Percentiles rank a stretch among this genome's conserved stretches.
phyloP scores from a whole-genome alignment of 2,797 vertebrate genomes.

The Clarias laeviceps region DNA sequence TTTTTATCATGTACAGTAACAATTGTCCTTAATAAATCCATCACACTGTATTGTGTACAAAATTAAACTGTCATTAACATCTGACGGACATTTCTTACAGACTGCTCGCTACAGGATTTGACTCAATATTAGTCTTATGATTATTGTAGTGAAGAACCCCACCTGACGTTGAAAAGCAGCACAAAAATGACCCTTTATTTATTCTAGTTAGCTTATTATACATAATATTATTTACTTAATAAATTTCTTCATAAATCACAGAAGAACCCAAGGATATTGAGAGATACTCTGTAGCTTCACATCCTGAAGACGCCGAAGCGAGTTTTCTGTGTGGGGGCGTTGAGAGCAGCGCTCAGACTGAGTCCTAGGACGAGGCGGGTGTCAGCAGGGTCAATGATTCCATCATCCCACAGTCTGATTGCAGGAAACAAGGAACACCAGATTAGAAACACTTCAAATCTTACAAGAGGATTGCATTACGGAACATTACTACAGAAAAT shows the following conservation, averaged over 20 bases:
- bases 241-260: not conserved
- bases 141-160: not conserved
- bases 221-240: not conserved
- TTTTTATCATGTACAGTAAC: slow-evolving; percentile 16
- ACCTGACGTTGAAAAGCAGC: not conserved
- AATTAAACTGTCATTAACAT: not conserved
- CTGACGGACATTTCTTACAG: not conserved
- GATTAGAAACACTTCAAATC: not conserved
- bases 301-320: slow-evolving; percentile 92
- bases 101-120: not conserved
- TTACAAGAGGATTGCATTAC: not conserved
- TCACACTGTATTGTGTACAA: not conserved
- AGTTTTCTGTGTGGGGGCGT: slow-evolving; percentile 87
- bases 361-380: slow-evolving; percentile 93
- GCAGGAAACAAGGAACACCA: not conserved
- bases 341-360: slow-evolving; percentile 90
- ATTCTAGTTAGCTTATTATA: slow-evolving; percentile 1
- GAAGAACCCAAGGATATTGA: not conserved
- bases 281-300: slow-evolving; percentile 66
- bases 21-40: not conserved
- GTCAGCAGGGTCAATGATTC: slow-evolving; percentile 95
- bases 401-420: slow-evolving; percentile 94
- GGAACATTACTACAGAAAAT: not conserved
- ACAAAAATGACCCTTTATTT: not conserved
- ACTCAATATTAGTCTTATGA: not conserved